Evolutionary conservation across 2,888 invertebrate species (phyloP), one percentile per base, ranked within the genome.

Genomic region (Phasia obesa): DNA sequence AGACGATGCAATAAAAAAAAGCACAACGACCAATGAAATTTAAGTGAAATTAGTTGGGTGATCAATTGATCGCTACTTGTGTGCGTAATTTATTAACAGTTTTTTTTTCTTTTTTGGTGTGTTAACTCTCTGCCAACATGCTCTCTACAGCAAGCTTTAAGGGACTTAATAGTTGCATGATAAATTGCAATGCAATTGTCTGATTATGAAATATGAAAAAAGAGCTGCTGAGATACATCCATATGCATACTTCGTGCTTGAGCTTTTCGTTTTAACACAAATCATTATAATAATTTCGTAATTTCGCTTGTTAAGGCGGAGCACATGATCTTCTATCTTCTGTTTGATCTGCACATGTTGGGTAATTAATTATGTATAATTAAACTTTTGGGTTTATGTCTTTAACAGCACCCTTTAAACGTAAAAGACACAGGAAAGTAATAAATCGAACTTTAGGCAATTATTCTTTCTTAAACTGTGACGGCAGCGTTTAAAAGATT

Each of bases 41-140:
- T 82, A 82, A 79, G 65, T 75, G 83, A 83, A 83, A 83, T 83
- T 83, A 83, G 83, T 83, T 83, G 79, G 75, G 51, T 83, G 79
- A 76, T 83, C 83, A 83, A 83, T 83, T 83, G 79, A 64, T 47
- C 60, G 83, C 83, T 83, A 76, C 83, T 83, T 83, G 70, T 75
- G 55, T 62, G 79, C 83, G 83, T 83, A 83, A 83, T 83, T 83
- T 83, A 83, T 83, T 79, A 71, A 53, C 6, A 27, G 3, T 27
- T 27, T n/a, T 27, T 27, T 27, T 27, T 27, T 2, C 71, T 77
- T 70, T 62, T n/a, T 55, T 35, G 35, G 3, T 25, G 25, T 53
- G 35, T 51, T 75, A 31, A 27, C 51, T 74, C 23, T 62, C 49
- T 73, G 60, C 65, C 62, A 69, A 62, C 62, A 47, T 70, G 70